phyloP scores from a whole-genome alignment of 1,140 invertebrate genomes.

The Bursaphelenchus mucronatus region DNA sequence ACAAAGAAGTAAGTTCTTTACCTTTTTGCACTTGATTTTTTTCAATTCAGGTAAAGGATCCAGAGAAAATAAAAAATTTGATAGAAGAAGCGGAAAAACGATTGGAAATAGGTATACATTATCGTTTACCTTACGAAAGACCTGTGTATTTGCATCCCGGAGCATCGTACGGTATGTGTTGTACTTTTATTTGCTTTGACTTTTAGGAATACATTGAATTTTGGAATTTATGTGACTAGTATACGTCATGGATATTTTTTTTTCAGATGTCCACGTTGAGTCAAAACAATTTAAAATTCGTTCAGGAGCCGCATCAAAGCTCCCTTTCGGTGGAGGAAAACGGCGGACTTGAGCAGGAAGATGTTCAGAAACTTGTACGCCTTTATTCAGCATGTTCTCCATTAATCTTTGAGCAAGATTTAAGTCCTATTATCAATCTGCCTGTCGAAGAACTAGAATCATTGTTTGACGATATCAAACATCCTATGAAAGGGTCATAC shows the following conservation, averaged over 20 bases:
- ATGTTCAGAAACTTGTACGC: not conserved
- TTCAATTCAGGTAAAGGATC: constrained; percentile 27
- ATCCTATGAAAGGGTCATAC: not conserved
- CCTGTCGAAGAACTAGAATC: not conserved
- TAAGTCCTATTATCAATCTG: not conserved
- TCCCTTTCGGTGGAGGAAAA: constrained; percentile 6
- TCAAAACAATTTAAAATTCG: constrained; percentile 28
- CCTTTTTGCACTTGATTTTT: not conserved
- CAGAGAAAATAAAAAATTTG: constrained; percentile 25
- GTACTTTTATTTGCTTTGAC: not conserved
- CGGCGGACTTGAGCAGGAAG: not conserved
- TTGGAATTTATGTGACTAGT: no score
- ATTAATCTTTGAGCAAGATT: constrained; percentile 1
- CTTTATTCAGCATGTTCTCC: constrained; percentile 14
- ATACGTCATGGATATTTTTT: not conserved
- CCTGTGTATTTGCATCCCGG: constrained; percentile 31
- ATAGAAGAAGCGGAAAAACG: constrained; percentile 30
- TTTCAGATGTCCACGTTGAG: constrained; percentile 27
- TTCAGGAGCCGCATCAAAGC: not conserved
- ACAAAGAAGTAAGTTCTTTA: constrained; percentile 26
- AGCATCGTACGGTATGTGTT: constrained; percentile 27
- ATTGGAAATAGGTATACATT: constrained; percentile 25
- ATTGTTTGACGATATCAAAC: not conserved
- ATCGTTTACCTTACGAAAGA: constrained; percentile 30
- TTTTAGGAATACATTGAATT: not conserved